Conservation (phyloP, 35 echinoderm and acorn worm genomes). For the Apostichopus japonicus region DNA sequence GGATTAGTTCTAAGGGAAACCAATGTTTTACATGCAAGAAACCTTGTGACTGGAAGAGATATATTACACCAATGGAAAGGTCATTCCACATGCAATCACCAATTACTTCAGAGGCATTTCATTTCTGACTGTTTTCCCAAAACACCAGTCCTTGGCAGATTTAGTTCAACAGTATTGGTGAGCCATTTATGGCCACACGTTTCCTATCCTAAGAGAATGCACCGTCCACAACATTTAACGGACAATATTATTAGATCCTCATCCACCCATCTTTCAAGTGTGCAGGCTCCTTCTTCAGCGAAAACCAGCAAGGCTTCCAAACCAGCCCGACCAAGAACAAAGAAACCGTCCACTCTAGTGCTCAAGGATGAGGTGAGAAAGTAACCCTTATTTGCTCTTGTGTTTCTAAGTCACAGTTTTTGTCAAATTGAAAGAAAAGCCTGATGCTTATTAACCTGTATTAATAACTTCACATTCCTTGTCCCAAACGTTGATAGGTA, state of each 20-base stretch:
- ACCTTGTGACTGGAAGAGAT: not conserved
- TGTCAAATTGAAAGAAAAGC: too few relatives aligned
- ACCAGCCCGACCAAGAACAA: conserved; percentile 22
- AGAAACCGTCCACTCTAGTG: conserved; percentile 1
- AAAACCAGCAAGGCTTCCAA: not conserved
- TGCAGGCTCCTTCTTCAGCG: not conserved
- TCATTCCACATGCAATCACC: not conserved
- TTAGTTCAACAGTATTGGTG: not conserved
- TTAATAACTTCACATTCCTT: too few relatives aligned
- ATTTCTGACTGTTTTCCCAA: too few relatives aligned
- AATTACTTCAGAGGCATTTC: not conserved
- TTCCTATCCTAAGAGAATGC: not conserved
- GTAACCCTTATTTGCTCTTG: too few relatives aligned
- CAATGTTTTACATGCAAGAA: not conserved
- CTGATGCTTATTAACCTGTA: too few relatives aligned
- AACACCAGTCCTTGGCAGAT: not conserved
- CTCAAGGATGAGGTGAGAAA: conserved; percentile 29
- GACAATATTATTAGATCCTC: not conserved
- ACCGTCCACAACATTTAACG: not conserved
- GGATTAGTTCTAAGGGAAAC: not conserved
- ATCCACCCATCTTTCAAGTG: not conserved
- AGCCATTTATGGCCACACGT: not conserved
- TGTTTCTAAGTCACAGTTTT: too few relatives aligned
- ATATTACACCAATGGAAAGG: not conserved
- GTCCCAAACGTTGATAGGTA: too few relatives aligned